A percentile compares a stretch with the other conserved stretches of the same genome.
These are phyloP conservation scores for Drosophila prostipennis DNA, from an alignment of 2,888 invertebrate genomes.

Conservation along the genomic window DNA sequence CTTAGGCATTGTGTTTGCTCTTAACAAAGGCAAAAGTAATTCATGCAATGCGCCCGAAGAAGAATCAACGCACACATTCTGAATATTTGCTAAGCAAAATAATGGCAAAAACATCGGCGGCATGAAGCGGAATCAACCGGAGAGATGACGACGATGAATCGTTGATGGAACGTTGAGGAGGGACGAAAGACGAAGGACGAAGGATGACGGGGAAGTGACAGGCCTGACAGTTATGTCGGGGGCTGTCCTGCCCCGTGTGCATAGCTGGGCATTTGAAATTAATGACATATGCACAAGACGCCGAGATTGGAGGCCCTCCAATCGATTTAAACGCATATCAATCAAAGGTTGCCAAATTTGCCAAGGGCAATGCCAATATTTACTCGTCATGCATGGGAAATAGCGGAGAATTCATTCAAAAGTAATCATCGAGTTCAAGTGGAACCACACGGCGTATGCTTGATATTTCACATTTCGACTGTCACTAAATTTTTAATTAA, in stretches of 20 bases:
- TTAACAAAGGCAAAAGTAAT: slow-evolving; percentile 73
- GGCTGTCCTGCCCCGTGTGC: slow-evolving; percentile 5
- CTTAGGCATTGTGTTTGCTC: slow-evolving; percentile 63
- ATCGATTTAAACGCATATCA: slow-evolving; percentile 60
- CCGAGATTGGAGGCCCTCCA: slow-evolving; percentile 11
- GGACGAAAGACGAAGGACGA: slow-evolving; percentile 16
- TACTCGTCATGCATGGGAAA: slow-evolving; percentile 25
- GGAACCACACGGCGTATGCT: slow-evolving; percentile 32
- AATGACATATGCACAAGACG: slow-evolving; percentile 51
- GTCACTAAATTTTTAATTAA: slow-evolving; percentile 43
- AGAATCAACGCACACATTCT: slow-evolving; percentile 58
- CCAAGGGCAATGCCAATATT: slow-evolving; percentile 30
- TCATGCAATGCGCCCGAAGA: slow-evolving; percentile 65
- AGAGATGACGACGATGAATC: slow-evolving; percentile 20
- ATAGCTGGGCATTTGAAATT: slow-evolving; percentile 53
- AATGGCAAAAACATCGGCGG: slow-evolving; percentile 37
- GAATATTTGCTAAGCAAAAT: slow-evolving; percentile 52
- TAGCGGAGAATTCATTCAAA: slow-evolving; percentile 6
- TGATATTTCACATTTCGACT: slow-evolving; percentile 31
- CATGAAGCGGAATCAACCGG: slow-evolving; percentile 26
- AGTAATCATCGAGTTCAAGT: slow-evolving; percentile 15
- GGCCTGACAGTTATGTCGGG: slow-evolving; percentile 30
- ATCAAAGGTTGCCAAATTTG: slow-evolving; percentile 52
- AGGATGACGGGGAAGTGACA: slow-evolving; percentile 22
- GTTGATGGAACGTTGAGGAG: slow-evolving; percentile 6